Evolutionary conservation across 2,888 invertebrate genomes (phyloP).

Genomic region (Pteria penguin): DNA sequence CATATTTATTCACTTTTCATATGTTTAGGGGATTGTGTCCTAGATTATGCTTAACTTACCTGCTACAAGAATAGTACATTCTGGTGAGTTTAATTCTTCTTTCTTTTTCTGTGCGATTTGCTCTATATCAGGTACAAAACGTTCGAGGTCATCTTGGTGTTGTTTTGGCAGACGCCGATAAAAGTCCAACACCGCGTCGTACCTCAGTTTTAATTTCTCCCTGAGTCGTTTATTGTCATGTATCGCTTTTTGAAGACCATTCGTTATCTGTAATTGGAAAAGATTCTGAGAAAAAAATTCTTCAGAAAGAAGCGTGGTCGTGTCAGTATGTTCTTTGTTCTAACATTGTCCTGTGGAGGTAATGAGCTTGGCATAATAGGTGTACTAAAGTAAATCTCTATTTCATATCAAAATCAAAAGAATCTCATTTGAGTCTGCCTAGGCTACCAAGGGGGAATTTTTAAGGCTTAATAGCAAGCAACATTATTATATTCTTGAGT

Average conservation of each 20-base stretch:
- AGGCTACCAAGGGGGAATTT: too few relatives aligned
- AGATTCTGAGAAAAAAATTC: neutral
- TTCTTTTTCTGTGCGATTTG: constrained; percentile 41
- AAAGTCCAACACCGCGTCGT: constrained; percentile 47
- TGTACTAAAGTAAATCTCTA: too few relatives aligned
- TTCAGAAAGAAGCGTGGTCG: too few relatives aligned
- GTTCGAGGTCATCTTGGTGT: constrained; percentile 50
- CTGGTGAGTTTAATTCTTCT: constrained; percentile 48
- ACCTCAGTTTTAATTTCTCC: constrained; percentile 44
- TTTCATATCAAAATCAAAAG: too few relatives aligned
- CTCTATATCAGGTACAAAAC: constrained; percentile 53
- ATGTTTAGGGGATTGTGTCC: neutral
- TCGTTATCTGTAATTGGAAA: neutral
- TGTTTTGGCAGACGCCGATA: constrained; percentile 51
- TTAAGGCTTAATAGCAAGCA: too few relatives aligned
- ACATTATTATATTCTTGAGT: too few relatives aligned
- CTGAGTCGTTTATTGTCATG: constrained; percentile 46
- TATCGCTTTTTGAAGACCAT: constrained; percentile 54
- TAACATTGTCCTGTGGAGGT: too few relatives aligned
- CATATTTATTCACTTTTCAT: neutral
- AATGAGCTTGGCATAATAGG: too few relatives aligned
- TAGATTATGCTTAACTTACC: constrained; percentile 38
- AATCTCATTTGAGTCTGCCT: too few relatives aligned
- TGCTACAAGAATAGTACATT: constrained; percentile 58
- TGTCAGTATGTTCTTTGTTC: too few relatives aligned